Evolutionary conservation across 1,140 invertebrate species (phyloP), one percentile per base, ranked within the genome.

Genomic region (Danaus plexippus): DNA sequence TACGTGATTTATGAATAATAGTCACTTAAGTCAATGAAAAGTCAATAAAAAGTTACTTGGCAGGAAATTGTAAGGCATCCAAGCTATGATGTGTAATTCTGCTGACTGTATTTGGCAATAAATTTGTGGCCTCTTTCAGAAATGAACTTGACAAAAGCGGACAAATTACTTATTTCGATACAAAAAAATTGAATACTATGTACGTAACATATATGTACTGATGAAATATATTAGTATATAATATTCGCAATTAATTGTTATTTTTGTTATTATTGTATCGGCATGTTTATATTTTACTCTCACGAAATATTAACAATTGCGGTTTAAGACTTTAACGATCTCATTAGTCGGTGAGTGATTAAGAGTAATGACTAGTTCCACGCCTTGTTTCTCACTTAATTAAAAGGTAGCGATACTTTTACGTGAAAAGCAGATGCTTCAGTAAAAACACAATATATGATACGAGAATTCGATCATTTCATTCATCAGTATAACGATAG

Each of bases 81-180:
- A 32, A 32, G 22, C 22, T 32, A 54, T 51, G 57, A 53, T 52
- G 51, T 63, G 61, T 52, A 22, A 59, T 72, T 71, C 64, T 73
- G 69, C 72, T 73, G 68, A 58, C 73, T 54, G 57, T 77, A 65
- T 66, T 49, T 53, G 60, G 42, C 70, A 61, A 77, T 76, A 77
- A 81, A 78, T 50, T 84, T 76, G 64, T 57, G 71, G 63, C 78
- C 66, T 58, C 58, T 71, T 62, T 69, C 66, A 70, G 59, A 69
- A 60, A 77, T 79, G 75, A 79, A 77, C 80, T 75, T 70, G 63
- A 63, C 73, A 77, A 86, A 80, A 85, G 69, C 73, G 77, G 74
- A 74, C 83, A 83, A 32, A 80, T 85, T 82, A 85, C 78, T 82
- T 72, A 62, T 67, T 59, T 43, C 66, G 71, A 73, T 80, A 77